Conservation (phyloP, 2,797 vertebrate genomes). For the Lagorchestes hirsutus region DNA sequence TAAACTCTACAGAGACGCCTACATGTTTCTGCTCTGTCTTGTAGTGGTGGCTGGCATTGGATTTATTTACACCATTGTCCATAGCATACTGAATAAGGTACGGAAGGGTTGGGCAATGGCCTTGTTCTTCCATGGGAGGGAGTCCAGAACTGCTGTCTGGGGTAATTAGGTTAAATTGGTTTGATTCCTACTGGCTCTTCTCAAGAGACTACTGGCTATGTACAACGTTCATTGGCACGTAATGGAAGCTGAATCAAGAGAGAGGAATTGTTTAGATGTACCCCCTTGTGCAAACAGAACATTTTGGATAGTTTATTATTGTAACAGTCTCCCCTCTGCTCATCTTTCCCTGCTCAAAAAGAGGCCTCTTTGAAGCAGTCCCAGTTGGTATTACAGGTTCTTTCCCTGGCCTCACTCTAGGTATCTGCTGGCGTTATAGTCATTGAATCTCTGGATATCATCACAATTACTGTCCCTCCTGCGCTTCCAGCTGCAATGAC, state of each 20-base stretch:
- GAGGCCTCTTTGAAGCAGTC: neutral
- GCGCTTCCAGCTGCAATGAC: slow-evolving; percentile 98
- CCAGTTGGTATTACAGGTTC: slow-evolving; percentile 16
- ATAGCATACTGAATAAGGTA: slow-evolving; percentile 94
- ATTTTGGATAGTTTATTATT: neutral
- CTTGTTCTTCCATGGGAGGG: neutral
- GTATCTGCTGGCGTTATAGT: slow-evolving; percentile 91
- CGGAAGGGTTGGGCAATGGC: neutral
- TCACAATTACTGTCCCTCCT: slow-evolving; percentile 98
- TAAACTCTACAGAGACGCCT: slow-evolving; percentile 98
- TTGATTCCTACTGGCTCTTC: slow-evolving; percentile 16
- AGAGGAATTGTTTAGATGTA: neutral
- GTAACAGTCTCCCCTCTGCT: rapidly evolving
- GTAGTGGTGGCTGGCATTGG: slow-evolving; percentile 95
- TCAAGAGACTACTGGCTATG: neutral
- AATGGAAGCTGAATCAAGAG: neutral
- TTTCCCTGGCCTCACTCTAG: slow-evolving; percentile 83
- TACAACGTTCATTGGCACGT: neutral
- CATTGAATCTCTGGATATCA: slow-evolving; percentile 96
- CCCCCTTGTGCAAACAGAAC: neutral
- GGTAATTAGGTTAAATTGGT: neutral
- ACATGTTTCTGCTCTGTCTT: slow-evolving; percentile 96
- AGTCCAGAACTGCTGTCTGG: neutral
- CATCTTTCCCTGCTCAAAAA: neutral
- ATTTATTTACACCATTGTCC: slow-evolving; percentile 94